phyloP scores from a whole-genome alignment of 2,113 vertebrate genomes.

The Lagopus muta region DNA sequence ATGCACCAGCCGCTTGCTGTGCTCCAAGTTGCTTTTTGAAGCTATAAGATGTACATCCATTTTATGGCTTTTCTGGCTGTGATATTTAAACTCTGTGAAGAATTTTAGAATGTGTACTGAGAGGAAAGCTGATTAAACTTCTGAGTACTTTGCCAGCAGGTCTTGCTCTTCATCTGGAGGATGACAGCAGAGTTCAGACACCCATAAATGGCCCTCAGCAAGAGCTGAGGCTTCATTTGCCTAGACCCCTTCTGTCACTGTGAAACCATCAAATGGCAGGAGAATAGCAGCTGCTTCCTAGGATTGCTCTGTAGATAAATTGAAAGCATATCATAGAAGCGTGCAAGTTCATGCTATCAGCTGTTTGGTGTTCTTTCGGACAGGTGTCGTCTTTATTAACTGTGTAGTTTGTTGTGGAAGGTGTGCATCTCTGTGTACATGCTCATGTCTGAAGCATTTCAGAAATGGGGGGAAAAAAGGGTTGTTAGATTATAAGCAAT shows the following conservation, averaged over 20 bases:
- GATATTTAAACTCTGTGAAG: background rate
- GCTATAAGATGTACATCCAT: accelerated
- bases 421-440: background rate
- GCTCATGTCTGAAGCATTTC: background rate
- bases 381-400: background rate
- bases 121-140: background rate
- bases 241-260: background rate
- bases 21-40: background rate
- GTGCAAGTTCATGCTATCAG: background rate
- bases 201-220: background rate
- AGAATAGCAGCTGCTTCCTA: accelerated
- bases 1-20: background rate
- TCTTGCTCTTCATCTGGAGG: background rate
- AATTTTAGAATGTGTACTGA: background rate
- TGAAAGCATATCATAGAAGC: accelerated
- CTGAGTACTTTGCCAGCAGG: background rate
- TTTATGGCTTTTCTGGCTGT: background rate
- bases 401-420: background rate
- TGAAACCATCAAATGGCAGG: too few species aligned
- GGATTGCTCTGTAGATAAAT: background rate
- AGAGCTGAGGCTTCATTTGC: background rate
- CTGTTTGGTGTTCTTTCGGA: background rate
- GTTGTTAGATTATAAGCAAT: too few species aligned
- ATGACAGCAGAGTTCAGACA: background rate
- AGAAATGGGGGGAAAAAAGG: background rate